Evolutionary conservation across 2,797 vertebrate genomes (phyloP).

Genomic region (Acridotheres tristis): DNA sequence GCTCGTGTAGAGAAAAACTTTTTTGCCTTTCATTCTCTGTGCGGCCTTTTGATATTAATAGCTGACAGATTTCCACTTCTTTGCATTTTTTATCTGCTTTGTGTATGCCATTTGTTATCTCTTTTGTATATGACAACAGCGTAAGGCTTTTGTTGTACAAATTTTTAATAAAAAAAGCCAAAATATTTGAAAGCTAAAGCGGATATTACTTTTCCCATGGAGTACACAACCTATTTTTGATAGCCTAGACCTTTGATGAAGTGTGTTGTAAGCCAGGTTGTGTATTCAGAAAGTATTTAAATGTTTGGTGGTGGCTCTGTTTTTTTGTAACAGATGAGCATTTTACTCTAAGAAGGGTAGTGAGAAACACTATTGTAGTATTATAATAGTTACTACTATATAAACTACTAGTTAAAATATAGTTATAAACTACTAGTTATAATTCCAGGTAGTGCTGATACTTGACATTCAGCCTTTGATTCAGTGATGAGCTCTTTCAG

Average conservation of each 20-base stretch:
- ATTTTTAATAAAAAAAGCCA: slow-evolving; percentile 59
- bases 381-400: no score
- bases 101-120: slow-evolving; percentile 58
- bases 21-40: background rate
- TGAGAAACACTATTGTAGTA: background rate
- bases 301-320: background rate
- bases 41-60: slow-evolving; percentile 49
- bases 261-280: background rate
- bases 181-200: slow-evolving; percentile 46
- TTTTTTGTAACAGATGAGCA: background rate
- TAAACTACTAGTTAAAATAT: no score
- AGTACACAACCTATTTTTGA: slow-evolving; percentile 7
- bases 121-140: slow-evolving; percentile 37
- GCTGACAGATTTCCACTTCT: slow-evolving; percentile 48
- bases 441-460: background rate
- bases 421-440: background rate
- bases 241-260: background rate
- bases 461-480: background rate
- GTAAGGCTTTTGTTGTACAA: slow-evolving; percentile 46
- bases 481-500: background rate
- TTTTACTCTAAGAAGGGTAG: rapidly evolving
- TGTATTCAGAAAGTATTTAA: background rate
- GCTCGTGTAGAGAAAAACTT: background rate
- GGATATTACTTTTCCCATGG: slow-evolving; percentile 58
- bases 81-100: slow-evolving; percentile 61